A percentile compares a stretch with the other conserved stretches of the same genome.
Evolutionary conservation across 1,140 invertebrate genomes (phyloP).

Genomic region (Drepana arcuata): DNA sequence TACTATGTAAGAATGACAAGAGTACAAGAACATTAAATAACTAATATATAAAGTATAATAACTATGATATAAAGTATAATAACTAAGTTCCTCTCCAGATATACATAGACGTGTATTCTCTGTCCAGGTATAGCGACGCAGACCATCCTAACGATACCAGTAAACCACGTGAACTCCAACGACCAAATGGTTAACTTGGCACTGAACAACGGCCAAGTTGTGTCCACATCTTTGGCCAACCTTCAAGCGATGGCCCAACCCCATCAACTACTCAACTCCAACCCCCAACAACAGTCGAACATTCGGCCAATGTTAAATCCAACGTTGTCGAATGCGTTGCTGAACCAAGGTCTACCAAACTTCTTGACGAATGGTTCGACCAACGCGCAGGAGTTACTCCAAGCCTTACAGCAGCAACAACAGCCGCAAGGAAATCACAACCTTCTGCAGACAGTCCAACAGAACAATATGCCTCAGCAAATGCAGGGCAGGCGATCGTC

Average conservation of each 20-base stretch:
- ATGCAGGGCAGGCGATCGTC: constrained; percentile 56
- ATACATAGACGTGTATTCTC: too few species aligned
- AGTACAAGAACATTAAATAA: too few species aligned
- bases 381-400: constrained; percentile 76
- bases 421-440: constrained; percentile 59
- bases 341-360: constrained; percentile 79
- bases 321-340: constrained; percentile 63
- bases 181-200: constrained; percentile 87
- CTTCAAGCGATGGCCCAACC: constrained; percentile 85
- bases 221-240: constrained; percentile 87
- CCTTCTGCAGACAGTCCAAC: constrained; percentile 61
- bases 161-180: constrained; percentile 84
- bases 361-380: constrained; percentile 78
- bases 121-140: constrained; percentile 89
- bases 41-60: too few species aligned
- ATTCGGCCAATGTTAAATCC: constrained; percentile 73
- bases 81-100: too few species aligned
- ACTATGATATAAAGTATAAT: too few species aligned
- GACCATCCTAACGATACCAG: constrained; percentile 94
- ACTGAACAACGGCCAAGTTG: constrained; percentile 85
- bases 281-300: constrained; percentile 61
- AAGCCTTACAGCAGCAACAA: constrained; percentile 74
- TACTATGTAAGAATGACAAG: too few species aligned
- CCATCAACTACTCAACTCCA: constrained; percentile 70
- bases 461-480: constrained; percentile 57